These are phyloP conservation scores for Halictus ligatus DNA, from an alignment of 2,888 invertebrate species.

Conservation along the genomic window DNA sequence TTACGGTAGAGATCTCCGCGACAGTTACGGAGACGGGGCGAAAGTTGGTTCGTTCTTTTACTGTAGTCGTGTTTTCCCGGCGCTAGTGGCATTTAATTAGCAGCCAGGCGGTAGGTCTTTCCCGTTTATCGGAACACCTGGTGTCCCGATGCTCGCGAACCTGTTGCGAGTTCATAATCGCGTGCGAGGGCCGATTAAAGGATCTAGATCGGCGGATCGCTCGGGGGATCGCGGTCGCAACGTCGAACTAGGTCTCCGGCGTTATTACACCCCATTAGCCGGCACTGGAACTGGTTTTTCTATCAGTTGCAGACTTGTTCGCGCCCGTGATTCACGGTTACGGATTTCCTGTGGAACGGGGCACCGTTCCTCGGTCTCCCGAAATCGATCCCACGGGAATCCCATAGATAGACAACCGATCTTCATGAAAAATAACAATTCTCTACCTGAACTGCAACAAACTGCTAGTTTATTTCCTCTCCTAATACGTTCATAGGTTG, in stretches of 20 bases:
- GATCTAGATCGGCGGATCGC: conserved; percentile 25
- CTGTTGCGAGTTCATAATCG: not conserved
- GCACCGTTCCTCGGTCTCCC: not conserved
- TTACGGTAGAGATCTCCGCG: too few species aligned
- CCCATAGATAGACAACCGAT: too few species aligned
- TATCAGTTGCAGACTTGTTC: conserved; percentile 11
- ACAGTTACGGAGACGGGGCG: too few species aligned
- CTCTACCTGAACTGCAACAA: too few species aligned
- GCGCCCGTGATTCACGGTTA: conserved; percentile 23
- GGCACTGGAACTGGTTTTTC: conserved; percentile 49
- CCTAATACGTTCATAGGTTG: too few species aligned
- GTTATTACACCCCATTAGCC: conserved; percentile 38
- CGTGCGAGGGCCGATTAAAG: conserved; percentile 30
- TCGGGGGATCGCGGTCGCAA: conserved; percentile 19
- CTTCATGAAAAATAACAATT: too few species aligned
- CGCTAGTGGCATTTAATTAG: conserved; percentile 14
- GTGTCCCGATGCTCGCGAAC: not conserved
- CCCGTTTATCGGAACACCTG: conserved; percentile 20
- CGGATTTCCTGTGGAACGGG: conserved; percentile 19
- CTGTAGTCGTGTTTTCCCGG: not conserved
- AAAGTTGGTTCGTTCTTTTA: too few species aligned
- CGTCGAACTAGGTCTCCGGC: conserved; percentile 20
- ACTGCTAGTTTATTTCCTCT: too few species aligned
- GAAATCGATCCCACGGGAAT: not conserved
- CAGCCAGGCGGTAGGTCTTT: not conserved